Conservation (phyloP, 2,888 invertebrate genomes). For the Pycnomerus fuliginosus region DNA sequence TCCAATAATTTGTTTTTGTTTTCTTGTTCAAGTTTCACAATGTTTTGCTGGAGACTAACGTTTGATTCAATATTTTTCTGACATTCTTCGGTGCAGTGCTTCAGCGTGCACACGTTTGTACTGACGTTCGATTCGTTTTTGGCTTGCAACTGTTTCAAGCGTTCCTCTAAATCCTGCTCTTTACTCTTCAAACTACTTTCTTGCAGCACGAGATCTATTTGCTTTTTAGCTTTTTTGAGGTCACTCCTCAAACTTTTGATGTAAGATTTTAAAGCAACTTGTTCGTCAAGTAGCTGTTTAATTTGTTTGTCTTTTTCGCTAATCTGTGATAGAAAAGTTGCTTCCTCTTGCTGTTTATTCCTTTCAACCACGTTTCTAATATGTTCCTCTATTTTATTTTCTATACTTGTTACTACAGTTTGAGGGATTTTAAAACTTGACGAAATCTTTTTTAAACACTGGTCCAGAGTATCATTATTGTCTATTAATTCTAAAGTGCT, state of each 20-base stretch:
- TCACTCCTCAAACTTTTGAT: slow-evolving; percentile 10
- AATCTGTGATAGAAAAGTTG: too few relatives aligned
- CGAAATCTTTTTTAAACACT: too few relatives aligned
- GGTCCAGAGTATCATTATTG: too few relatives aligned
- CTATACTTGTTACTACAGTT: background rate
- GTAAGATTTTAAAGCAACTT: background rate
- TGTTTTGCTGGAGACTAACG: slow-evolving; percentile 22
- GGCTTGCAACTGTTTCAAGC: slow-evolving; percentile 1
- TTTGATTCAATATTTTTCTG: slow-evolving; percentile 1
- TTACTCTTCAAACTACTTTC: slow-evolving; percentile 5
- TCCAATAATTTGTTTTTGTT: slow-evolving; percentile 24
- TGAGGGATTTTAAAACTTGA: too few relatives aligned
- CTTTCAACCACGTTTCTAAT: background rate
- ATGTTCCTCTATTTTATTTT: slow-evolving; percentile 1
- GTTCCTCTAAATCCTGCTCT: slow-evolving; percentile 5
- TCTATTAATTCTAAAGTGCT: too few relatives aligned
- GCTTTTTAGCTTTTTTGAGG: slow-evolving; percentile 4
- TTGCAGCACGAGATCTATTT: slow-evolving; percentile 1
- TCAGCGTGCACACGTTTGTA: slow-evolving; percentile 7
- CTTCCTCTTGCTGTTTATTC: slow-evolving; percentile 1
- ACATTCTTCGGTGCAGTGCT: slow-evolving; percentile 13
- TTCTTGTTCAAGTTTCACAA: slow-evolving; percentile 19
- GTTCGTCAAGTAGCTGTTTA: slow-evolving; percentile 4
- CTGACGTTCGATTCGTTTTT: slow-evolving; percentile 9
- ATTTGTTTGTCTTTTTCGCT: slow-evolving; percentile 3